A percentile compares a stretch with the other conserved stretches of the same genome.
Conservation (phyloP, 2,888 invertebrate genomes). For the Ceriagrion tenellum region DNA sequence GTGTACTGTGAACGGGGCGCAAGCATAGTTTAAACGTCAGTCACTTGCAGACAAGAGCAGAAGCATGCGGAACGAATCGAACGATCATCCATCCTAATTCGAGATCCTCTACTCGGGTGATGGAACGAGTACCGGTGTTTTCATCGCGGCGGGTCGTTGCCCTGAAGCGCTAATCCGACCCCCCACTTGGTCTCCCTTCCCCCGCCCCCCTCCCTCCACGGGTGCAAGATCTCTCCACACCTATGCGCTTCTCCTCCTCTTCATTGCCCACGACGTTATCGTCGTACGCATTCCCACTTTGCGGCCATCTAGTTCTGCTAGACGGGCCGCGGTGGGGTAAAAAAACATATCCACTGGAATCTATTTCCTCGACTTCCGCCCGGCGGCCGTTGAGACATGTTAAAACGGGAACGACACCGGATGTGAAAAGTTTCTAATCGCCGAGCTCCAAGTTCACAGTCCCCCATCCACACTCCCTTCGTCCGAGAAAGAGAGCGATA, state of each 20-base stretch:
- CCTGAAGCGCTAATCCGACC: too few species aligned
- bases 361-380: not conserved
- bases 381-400: not conserved
- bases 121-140: too few species aligned
- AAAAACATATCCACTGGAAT: not conserved
- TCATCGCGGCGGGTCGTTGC: too few species aligned
- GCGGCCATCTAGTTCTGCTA: not conserved
- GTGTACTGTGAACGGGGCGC: too few species aligned
- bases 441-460: not conserved
- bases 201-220: too few species aligned
- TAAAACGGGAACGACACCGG: not conserved
- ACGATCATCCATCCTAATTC: too few species aligned
- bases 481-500: not conserved
- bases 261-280: not conserved
- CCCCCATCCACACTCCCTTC: not conserved
- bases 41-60: too few species aligned
- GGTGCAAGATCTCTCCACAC: not conserved
- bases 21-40: too few species aligned
- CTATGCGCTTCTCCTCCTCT: not conserved
- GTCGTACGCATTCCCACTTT: not conserved
- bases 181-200: too few species aligned
- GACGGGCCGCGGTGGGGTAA: not conserved
- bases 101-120: too few species aligned
- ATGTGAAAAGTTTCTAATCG: constrained; percentile 5
- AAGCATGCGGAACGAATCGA: too few species aligned